Conservation (phyloP, 1,140 invertebrate species). For the Papilio dardanus region DNA sequence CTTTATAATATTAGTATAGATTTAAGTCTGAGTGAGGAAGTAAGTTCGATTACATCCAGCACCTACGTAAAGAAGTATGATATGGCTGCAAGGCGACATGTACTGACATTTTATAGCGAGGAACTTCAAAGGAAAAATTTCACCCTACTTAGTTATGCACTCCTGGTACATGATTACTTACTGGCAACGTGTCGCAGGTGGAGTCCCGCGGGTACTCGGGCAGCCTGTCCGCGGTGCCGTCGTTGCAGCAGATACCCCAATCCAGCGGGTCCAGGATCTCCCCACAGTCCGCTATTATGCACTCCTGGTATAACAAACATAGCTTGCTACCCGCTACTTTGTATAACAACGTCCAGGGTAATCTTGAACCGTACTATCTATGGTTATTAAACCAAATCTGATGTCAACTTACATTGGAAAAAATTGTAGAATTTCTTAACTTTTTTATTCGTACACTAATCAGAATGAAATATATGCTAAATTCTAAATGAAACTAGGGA, state of each 20-base stretch:
- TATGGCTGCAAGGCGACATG: too few relatives aligned
- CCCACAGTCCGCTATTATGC: slow-evolving; percentile 88
- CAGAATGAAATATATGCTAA: not conserved
- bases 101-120: too few relatives aligned
- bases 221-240: slow-evolving; percentile 87
- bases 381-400: not conserved
- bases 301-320: slow-evolving; percentile 75
- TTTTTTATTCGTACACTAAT: too few relatives aligned
- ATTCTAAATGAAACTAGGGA: not conserved
- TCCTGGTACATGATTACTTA: slow-evolving; percentile 19
- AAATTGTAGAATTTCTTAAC: too few relatives aligned
- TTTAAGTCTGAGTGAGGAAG: too few relatives aligned
- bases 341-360: not conserved
- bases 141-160: too few relatives aligned
- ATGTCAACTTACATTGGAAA: too few relatives aligned
- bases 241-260: slow-evolving; percentile 87
- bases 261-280: slow-evolving; percentile 83
- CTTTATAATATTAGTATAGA: too few relatives aligned
- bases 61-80: too few relatives aligned
- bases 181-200: slow-evolving; percentile 46
- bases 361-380: not conserved
- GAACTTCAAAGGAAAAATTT: too few relatives aligned
- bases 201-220: slow-evolving; percentile 91
- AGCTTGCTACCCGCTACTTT: too few relatives aligned
- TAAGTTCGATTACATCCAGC: too few relatives aligned